Evolutionary conservation across 1,140 invertebrate species (phyloP).

Genomic region (Eumaeus atala): DNA sequence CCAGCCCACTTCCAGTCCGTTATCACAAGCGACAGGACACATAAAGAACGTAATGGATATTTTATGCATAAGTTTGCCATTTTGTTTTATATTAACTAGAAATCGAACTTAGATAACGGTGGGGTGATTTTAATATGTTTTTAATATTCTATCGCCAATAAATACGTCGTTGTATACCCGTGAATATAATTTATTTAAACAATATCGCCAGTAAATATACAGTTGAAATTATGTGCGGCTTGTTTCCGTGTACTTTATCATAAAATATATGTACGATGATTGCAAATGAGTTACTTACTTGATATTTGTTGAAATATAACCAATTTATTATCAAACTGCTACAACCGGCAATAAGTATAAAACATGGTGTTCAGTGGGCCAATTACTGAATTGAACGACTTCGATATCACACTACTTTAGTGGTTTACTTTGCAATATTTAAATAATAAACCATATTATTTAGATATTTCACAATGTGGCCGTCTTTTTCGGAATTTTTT

Average conservation of each 20-base stretch:
- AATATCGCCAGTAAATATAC: conserved; percentile 5
- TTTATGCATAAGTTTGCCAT: conserved; percentile 4
- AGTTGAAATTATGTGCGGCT: neutral
- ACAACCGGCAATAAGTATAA: no score
- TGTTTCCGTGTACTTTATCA: conserved; percentile 5
- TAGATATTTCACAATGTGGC: no score
- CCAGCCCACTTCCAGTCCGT: conserved; percentile 1
- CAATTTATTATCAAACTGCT: neutral
- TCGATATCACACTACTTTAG: no score
- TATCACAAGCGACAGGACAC: conserved; percentile 5
- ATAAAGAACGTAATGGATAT: conserved; percentile 9
- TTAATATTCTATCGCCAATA: conserved; percentile 6
- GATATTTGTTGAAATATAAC: conserved; percentile 7
- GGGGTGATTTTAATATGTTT: conserved; percentile 7
- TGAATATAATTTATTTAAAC: conserved; percentile 7
- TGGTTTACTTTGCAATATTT: no score
- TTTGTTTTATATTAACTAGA: conserved; percentile 9
- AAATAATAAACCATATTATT: no score
- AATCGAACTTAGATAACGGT: conserved; percentile 8
- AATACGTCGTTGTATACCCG: conserved; percentile 7
- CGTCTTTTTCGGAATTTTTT: no score
- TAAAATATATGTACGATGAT: conserved; percentile 11
- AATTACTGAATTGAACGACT: no score
- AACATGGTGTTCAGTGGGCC: no score
- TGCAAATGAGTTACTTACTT: conserved; percentile 10